Percentiles rank a stretch among this genome's conserved stretches.
Evolutionary conservation across 2,797 vertebrate species (phyloP).

Genomic region (Pampus argenteus): DNA sequence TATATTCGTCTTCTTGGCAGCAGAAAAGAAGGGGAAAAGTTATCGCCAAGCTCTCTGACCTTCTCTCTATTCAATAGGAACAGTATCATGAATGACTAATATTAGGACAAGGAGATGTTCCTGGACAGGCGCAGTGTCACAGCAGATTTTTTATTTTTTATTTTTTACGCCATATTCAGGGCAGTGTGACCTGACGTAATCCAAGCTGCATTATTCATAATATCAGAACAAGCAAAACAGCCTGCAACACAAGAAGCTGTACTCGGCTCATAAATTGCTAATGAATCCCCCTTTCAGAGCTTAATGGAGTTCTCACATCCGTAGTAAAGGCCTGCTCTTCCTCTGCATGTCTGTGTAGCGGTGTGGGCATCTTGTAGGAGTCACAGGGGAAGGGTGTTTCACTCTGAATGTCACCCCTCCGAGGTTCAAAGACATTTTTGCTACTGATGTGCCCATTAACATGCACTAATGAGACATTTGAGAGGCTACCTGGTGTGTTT

Average conservation of each 20-base stretch:
- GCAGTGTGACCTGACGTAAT: constrained; percentile 81
- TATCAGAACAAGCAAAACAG: constrained; percentile 68
- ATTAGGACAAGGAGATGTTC: constrained; percentile 25
- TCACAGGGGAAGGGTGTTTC: constrained; percentile 59
- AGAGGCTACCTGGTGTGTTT: constrained; percentile 65
- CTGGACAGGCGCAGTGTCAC: constrained; percentile 44
- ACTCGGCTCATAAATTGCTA: constrained; percentile 78
- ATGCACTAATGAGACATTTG: constrained; percentile 62
- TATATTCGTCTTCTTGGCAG: neutral
- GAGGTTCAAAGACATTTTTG: constrained; percentile 73
- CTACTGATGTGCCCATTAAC: constrained; percentile 53
- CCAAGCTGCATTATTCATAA: constrained; percentile 81
- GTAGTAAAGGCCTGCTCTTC: constrained; percentile 59
- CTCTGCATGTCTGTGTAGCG: constrained; percentile 20
- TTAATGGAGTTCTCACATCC: constrained; percentile 79
- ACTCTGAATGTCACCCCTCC: constrained; percentile 57
- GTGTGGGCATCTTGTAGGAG: constrained; percentile 42
- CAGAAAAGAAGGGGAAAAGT: neutral
- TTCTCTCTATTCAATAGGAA: constrained; percentile 5
- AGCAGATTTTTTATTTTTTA: constrained; percentile 17
- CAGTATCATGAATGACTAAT: constrained; percentile 36
- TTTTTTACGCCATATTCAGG: constrained; percentile 70
- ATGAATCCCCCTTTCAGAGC: constrained; percentile 68
- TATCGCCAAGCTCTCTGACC: neutral
- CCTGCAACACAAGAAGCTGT: constrained; percentile 68